A percentile compares a stretch with the other conserved stretches of the same genome.
Conservation (phyloP, 2,797 vertebrate species). For the Halcyon chelicuti region DNA sequence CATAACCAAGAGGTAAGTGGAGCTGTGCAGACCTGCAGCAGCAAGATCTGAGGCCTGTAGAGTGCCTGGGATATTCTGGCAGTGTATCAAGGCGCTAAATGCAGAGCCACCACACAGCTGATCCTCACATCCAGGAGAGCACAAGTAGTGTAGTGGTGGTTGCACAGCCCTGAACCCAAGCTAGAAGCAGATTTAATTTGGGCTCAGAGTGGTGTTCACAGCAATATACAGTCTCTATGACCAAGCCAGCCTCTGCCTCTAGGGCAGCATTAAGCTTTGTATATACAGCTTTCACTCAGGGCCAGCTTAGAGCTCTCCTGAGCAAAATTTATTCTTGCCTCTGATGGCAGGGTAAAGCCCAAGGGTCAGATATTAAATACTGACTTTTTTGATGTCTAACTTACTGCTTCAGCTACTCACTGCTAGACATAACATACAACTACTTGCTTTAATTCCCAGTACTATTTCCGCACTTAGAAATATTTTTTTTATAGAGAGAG, state of each 20-base stretch:
- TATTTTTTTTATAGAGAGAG: neutral
- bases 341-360: neutral
- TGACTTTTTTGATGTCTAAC: neutral
- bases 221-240: neutral
- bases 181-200: neutral
- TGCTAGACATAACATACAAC: neutral
- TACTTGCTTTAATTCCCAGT: neutral
- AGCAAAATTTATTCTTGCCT: neutral
- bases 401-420: neutral
- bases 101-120: neutral
- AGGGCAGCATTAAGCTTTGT: rapidly evolving
- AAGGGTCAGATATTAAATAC: neutral
- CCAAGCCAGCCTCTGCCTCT: neutral
- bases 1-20: neutral
- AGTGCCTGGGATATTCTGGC: neutral
- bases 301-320: neutral
- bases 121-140: neutral
- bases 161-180: neutral
- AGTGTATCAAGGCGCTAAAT: neutral
- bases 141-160: neutral
- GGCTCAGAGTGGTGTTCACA: neutral
- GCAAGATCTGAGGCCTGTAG: neutral
- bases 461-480: neutral
- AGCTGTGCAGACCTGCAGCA: neutral
- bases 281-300: neutral